Base-by-base conservation (phyloP, 2,113 vertebrate species). In the Jacana jacana region DNA sequence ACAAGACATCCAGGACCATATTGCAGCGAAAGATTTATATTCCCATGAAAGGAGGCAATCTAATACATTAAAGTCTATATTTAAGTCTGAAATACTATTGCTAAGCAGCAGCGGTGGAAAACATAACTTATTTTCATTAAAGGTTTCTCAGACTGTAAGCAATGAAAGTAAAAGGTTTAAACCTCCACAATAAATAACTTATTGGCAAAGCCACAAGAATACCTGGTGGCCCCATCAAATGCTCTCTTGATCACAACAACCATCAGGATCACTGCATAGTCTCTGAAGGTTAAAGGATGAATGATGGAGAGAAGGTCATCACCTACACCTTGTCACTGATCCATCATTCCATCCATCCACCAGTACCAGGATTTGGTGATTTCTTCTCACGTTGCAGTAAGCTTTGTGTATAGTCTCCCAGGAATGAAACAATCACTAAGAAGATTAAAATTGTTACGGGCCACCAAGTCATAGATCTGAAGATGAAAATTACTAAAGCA, bases 1-100 rank as follows among this genome's bases (percentile, higher is more conserved):
- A 93, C 92, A 95, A 96, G 96, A 97, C 96, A 94, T 88, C 60
- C 91, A 94, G 95, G 88, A 92, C 92, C 96, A 94, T 93, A 95
- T 63, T 96, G 93, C 91, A 93, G 71, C 81, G 89, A 86, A 94
- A 91, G 95, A 96, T 95, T 96, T 91, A 94, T 94, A 96, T 79
- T 91, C 90, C 93, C 69, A 39, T 79, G 92, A 96, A 95, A 97
- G 87, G 49, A 93, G 54, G 95, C 86, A 94, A 94, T 92, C 87
- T 94, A 95, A 96, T 90, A 69, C 35, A 42, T 94, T 95, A 86
- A 94, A 91, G 86, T 94, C 93, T 94, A 69, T 94, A 96, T 91
- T 93, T 88, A 93, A 95, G 72, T 49, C 82, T 91, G 92, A 90
- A 95, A 95, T 86, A 93, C 76, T 91, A 96, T 44, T 93, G 88